phyloP scores from a whole-genome alignment of 2,113 vertebrate species.

The Oncorhynchus clarkii region DNA sequence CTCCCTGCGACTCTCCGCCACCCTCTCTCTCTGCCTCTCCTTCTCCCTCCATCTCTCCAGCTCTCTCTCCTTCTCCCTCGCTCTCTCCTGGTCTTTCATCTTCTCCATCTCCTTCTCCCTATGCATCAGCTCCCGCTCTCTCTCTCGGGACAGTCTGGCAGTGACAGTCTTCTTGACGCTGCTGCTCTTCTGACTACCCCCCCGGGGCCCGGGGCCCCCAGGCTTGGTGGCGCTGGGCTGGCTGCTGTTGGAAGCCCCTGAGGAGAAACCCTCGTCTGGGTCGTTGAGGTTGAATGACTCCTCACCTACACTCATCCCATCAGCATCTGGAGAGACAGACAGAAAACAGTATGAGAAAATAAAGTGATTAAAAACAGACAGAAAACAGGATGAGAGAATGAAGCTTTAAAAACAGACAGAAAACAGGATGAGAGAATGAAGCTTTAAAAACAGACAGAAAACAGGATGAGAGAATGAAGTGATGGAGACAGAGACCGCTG shows the following conservation, averaged over 20 bases:
- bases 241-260: conserved; percentile 94
- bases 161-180: conserved; percentile 86
- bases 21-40: conserved; percentile 35
- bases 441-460: too few species aligned
- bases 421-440: too few species aligned
- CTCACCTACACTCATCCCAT: conserved; percentile 86
- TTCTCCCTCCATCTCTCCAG: conserved; percentile 20
- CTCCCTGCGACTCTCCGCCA: conserved; percentile 55
- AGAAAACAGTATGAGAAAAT: not conserved
- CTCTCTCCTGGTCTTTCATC: conserved; percentile 26
- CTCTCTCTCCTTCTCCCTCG: conserved; percentile 57
- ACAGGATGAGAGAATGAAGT: not conserved
- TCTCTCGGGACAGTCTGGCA: conserved; percentile 65
- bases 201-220: conserved; percentile 48
- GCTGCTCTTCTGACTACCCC: conserved; percentile 79
- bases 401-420: too few species aligned
- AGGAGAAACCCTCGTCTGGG: conserved; percentile 97
- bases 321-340: conserved; percentile 74
- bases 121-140: conserved; percentile 15
- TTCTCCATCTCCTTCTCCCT: not conserved
- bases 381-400: too few species aligned
- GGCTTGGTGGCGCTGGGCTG: conserved; percentile 85
- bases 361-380: not conserved
- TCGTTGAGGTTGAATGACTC: conserved; percentile 90
- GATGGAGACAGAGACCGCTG: conserved; percentile 22